Conservation (phyloP, 2,797 vertebrate genomes). For the Gambusia yucatana region DNA sequence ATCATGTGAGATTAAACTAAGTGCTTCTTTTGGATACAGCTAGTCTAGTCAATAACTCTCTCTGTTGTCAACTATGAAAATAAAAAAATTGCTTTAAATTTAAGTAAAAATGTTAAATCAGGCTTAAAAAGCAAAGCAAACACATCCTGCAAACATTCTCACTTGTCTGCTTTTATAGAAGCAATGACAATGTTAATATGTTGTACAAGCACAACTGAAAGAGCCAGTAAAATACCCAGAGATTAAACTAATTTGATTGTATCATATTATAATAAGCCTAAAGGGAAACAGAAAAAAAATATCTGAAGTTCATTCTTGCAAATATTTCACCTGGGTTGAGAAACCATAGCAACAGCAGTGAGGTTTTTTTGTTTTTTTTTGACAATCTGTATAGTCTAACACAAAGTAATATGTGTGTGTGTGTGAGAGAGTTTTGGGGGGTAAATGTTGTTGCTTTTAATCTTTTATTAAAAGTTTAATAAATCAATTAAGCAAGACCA, state of each 20-base stretch:
- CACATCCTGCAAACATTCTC: background rate
- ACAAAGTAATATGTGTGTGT: background rate
- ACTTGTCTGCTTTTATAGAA: conserved; percentile 6
- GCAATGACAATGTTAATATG: conserved; percentile 12
- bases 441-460: conserved; percentile 44
- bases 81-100: background rate
- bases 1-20: background rate
- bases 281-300: conserved; percentile 20
- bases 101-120: background rate
- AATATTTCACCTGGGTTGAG: conserved; percentile 46
- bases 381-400: conserved; percentile 46
- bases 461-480: conserved; percentile 68
- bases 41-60: background rate
- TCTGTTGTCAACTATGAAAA: background rate
- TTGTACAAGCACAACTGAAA: conserved; percentile 28
- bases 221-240: conserved; percentile 28
- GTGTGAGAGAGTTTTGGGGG: background rate
- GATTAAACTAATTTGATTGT: conserved; percentile 45
- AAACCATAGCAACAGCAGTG: conserved; percentile 37
- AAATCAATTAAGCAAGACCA: conserved; percentile 62
- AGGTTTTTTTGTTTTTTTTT: conserved; percentile 13
- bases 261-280: conserved; percentile 17
- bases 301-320: conserved; percentile 40
- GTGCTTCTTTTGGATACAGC: background rate
- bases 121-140: background rate